Percentiles rank a stretch among this genome's conserved stretches.
Evolutionary conservation across 1,140 invertebrate species (phyloP).

Genomic region (Calephelis nemesis): DNA sequence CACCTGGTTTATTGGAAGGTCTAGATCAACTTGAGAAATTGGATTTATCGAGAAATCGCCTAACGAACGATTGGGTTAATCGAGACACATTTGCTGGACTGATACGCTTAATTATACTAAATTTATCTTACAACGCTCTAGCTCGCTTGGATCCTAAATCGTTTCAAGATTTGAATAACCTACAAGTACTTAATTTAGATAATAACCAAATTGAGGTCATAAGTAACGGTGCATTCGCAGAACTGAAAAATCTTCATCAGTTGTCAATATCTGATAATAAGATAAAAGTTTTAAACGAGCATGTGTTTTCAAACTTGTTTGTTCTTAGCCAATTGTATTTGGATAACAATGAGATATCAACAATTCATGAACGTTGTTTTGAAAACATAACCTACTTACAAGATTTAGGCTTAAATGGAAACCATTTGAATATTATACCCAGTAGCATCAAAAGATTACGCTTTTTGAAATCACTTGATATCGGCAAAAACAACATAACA

Average conservation of each 20-base stretch:
- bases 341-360: conserved; percentile 86
- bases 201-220: conserved; percentile 88
- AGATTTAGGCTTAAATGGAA: conserved; percentile 89
- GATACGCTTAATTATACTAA: conserved; percentile 86
- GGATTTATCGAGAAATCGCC: conserved; percentile 88
- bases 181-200: conserved; percentile 88
- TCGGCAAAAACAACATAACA: conserved; percentile 88
- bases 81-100: conserved; percentile 88
- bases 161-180: conserved; percentile 87
- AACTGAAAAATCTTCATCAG: conserved; percentile 87
- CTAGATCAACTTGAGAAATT: conserved; percentile 88
- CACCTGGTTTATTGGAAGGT: conserved; percentile 87
- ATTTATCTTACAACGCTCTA: conserved; percentile 87
- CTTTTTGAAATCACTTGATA: conserved; percentile 87
- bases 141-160: conserved; percentile 85
- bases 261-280: conserved; percentile 87
- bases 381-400: conserved; percentile 88
- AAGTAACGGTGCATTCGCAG: conserved; percentile 86
- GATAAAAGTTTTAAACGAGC: conserved; percentile 84
- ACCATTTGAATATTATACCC: conserved; percentile 86
- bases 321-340: conserved; percentile 87
- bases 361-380: conserved; percentile 86
- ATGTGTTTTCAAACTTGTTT: conserved; percentile 86
- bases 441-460: conserved; percentile 83
- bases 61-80: conserved; percentile 89